Evolutionary conservation across 2,797 vertebrate genomes (phyloP).

Genomic region (Sciurus carolinensis): DNA sequence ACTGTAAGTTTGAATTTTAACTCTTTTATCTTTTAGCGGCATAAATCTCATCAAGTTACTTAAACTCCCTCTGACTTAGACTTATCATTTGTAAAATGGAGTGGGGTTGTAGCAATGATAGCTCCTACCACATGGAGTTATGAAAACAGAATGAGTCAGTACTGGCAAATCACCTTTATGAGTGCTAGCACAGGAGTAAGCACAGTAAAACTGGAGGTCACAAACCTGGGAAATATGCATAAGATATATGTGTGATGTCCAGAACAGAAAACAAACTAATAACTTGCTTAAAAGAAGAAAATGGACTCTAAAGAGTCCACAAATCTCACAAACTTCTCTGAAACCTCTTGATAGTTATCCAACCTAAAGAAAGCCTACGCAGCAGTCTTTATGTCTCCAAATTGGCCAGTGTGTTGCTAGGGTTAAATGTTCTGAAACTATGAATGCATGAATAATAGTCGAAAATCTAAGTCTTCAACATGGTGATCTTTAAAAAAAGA

Average conservation of each 20-base stretch:
- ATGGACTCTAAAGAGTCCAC: not conserved
- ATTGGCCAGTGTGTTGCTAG: not conserved
- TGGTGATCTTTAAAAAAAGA: not conserved
- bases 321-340: not conserved
- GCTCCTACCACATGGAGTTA: not conserved
- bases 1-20: not conserved
- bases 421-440: slow-evolving; percentile 12
- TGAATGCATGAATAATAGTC: not conserved
- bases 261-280: not conserved
- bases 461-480: slow-evolving; percentile 37
- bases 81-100: not conserved
- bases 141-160: not conserved
- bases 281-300: not conserved
- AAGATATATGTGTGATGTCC: too few relatives aligned
- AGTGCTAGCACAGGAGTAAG: not conserved
- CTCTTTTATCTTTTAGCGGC: not conserved
- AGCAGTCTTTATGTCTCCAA: not conserved
- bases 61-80: not conserved
- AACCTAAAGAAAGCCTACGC: not conserved
- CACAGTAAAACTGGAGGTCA: not conserved
- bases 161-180: not conserved
- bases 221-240: not conserved
- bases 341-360: not conserved
- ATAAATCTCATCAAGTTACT: not conserved
- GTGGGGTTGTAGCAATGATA: not conserved